Conservation (phyloP, 2,888 invertebrate genomes). For the Cheilosia soror region DNA sequence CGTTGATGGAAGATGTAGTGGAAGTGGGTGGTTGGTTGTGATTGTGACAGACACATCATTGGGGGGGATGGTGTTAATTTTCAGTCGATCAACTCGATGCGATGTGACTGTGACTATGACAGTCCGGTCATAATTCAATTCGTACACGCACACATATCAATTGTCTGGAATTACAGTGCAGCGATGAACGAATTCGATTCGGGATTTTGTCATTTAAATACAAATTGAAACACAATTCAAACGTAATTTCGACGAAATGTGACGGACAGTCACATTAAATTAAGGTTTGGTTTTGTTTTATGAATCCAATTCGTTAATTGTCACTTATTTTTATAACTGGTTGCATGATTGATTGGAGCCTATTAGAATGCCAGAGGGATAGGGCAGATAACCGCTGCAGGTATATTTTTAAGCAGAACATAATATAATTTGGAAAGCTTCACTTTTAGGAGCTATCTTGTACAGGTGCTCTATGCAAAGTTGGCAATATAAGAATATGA, state of each 20-base stretch:
- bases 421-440: too few species aligned
- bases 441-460: too few species aligned
- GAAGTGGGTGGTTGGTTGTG: not conserved
- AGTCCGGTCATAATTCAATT: constrained; percentile 60
- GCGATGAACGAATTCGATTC: constrained; percentile 30
- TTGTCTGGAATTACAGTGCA: constrained; percentile 21
- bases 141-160: constrained; percentile 35
- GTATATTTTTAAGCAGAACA: too few species aligned
- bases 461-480: too few species aligned
- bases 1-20: constrained; percentile 18
- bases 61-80: constrained; percentile 58
- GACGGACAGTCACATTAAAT: not conserved
- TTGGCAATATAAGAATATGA: too few species aligned
- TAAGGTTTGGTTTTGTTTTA: not conserved
- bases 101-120: constrained; percentile 65
- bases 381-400: too few species aligned
- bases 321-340: too few species aligned
- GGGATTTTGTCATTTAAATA: constrained; percentile 47
- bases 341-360: too few species aligned
- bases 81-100: constrained; percentile 65
- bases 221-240: constrained; percentile 34
- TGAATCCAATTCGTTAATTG: not conserved
- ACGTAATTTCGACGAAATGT: constrained; percentile 2
- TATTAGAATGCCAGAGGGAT: too few species aligned
- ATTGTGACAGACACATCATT: constrained; percentile 11